phyloP scores from a whole-genome alignment of 2,888 invertebrate species.

The Platypus cylindrus region DNA sequence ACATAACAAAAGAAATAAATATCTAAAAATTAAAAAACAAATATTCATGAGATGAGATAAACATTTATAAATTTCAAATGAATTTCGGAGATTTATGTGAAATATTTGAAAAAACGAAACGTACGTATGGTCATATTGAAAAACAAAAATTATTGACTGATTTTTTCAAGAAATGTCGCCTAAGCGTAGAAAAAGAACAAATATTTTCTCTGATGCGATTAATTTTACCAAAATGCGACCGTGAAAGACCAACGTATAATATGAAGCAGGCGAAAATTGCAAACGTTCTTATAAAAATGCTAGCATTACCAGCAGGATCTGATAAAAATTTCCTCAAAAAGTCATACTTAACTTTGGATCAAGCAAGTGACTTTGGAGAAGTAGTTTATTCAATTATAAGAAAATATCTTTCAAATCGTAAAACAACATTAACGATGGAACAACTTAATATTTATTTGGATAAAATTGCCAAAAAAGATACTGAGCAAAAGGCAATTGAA shows the following conservation, averaged over 20 bases:
- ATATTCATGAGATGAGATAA: no score
- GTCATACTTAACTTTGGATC: constrained; percentile 34
- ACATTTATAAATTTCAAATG: no score
- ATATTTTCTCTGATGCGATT: constrained; percentile 67
- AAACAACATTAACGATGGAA: constrained; percentile 46
- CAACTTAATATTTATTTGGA: constrained; percentile 67
- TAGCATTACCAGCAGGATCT: constrained; percentile 53
- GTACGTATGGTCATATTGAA: constrained; percentile 33
- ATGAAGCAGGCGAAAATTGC: constrained; percentile 68
- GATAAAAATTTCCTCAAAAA: constrained; percentile 43
- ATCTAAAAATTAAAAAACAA: no score
- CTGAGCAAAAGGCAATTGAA: constrained; percentile 47
- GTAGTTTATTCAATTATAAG: constrained; percentile 59
- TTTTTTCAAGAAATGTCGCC: constrained; percentile 34
- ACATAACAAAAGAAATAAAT: no score
- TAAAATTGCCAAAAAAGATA: constrained; percentile 54
- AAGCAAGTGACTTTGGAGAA: constrained; percentile 66
- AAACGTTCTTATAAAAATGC: constrained; percentile 57
- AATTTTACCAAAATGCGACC: constrained; percentile 65
- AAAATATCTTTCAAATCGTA: constrained; percentile 37
- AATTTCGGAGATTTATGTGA: constrained; percentile 44
- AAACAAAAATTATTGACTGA: constrained; percentile 28
- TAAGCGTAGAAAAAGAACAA: constrained; percentile 11
- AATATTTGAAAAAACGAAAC: constrained; percentile 47
- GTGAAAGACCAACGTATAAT: constrained; percentile 69